A percentile compares a stretch with the other conserved stretches of the same genome.
Evolutionary conservation across 2,888 invertebrate species (phyloP).

Genomic region (Drosophila fungiperda): DNA sequence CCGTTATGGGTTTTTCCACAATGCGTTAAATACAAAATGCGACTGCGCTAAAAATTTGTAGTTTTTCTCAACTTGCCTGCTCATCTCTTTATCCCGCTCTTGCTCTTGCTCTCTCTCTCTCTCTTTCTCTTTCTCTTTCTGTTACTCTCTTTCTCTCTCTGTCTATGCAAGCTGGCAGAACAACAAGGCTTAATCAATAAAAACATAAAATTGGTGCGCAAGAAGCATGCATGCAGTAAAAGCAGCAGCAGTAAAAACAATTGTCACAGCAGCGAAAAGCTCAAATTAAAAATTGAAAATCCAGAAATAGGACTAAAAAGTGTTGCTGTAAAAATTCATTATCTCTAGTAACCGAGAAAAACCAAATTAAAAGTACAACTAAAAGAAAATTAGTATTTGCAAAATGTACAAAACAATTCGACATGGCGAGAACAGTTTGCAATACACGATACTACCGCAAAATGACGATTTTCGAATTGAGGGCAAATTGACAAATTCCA

Average conservation of each 20-base stretch:
- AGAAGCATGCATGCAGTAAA: constrained; percentile 62
- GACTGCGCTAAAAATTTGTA: constrained; percentile 41
- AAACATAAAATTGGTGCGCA: constrained; percentile 75
- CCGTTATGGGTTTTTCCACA: constrained; percentile 29
- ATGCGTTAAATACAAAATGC: constrained; percentile 27
- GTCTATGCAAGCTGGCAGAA: constrained; percentile 38
- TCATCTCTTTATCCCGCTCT: constrained; percentile 12
- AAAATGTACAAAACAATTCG: constrained; percentile 91
- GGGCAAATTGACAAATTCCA: constrained; percentile 87
- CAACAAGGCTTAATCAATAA: constrained; percentile 75
- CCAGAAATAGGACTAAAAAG: constrained; percentile 17
- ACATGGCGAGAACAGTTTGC: constrained; percentile 90
- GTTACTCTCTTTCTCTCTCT: constrained; percentile 7
- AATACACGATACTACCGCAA: constrained; percentile 91
- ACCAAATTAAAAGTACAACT: neutral
- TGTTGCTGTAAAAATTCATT: constrained; percentile 14
- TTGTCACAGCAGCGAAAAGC: constrained; percentile 39
- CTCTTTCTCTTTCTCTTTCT: constrained; percentile 8
- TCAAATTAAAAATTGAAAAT: constrained; percentile 15
- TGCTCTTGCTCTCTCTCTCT: constrained; percentile 9
- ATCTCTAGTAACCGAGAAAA: constrained; percentile 17
- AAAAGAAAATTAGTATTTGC: neutral
- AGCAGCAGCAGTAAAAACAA: constrained; percentile 45
- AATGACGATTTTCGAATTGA: constrained; percentile 89
- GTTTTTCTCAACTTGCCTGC: constrained; percentile 33